phyloP scores from a whole-genome alignment of 2,797 vertebrate species.

The Podargus strigoides region DNA sequence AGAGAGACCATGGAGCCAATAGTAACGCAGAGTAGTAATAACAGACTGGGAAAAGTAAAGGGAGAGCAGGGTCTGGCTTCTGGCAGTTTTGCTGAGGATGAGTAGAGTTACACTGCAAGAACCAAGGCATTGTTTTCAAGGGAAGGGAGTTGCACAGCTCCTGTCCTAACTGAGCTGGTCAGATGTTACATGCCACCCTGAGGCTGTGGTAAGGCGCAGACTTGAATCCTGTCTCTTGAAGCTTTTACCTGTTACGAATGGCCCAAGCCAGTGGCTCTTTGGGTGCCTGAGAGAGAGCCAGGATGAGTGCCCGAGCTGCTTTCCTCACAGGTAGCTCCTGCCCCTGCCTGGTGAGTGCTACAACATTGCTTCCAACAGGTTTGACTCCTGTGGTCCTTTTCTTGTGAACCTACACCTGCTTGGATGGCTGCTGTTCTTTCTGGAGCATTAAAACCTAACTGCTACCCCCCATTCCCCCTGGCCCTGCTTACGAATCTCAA shows the following conservation, averaged over 20 bases:
- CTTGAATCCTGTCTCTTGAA: background rate
- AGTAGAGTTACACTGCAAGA: background rate
- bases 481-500: background rate
- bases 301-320: background rate
- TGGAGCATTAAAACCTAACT: background rate
- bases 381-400: background rate
- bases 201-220: background rate
- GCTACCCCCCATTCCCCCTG: accelerated
- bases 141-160: background rate
- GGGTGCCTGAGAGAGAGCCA: background rate
- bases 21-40: background rate
- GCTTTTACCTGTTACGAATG: background rate
- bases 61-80: background rate
- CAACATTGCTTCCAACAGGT: background rate
- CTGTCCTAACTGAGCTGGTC: background rate
- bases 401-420: background rate
- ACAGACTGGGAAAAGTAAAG: background rate
- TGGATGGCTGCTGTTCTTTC: background rate
- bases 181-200: background rate
- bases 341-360: background rate
- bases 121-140: background rate
- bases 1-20: background rate
- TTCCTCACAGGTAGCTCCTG: background rate
- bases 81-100: background rate
- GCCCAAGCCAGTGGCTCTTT: background rate